Conservation (phyloP, 2,797 vertebrate species). For the Danio tinwini region DNA sequence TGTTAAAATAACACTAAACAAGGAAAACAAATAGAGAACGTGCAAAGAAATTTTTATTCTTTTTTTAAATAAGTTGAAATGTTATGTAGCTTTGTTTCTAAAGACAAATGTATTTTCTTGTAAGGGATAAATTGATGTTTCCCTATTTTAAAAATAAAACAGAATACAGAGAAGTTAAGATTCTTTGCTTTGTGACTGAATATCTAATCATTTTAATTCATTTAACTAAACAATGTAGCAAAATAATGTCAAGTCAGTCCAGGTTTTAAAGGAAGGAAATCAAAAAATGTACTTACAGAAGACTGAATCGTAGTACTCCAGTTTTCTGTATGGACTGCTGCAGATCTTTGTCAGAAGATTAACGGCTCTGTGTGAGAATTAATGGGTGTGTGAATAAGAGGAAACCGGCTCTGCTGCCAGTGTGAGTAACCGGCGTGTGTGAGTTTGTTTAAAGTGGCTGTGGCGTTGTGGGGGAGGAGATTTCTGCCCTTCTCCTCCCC, state of each 20-base stretch:
- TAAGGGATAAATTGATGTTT: no score
- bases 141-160: neutral
- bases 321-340: neutral
- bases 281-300: constrained; percentile 49
- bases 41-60: neutral
- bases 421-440: constrained; percentile 12
- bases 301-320: neutral
- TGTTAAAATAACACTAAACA: neutral
- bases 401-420: constrained; percentile 43
- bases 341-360: constrained; percentile 36
- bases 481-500: constrained; percentile 6
- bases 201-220: neutral
- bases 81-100: no score
- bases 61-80: neutral
- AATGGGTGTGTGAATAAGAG: constrained; percentile 20
- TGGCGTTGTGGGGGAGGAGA: constrained; percentile 33
- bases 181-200: neutral
- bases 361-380: constrained; percentile 15
- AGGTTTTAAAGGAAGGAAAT: constrained; percentile 4
- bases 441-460: constrained; percentile 43
- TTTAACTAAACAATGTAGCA: neutral
- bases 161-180: neutral
- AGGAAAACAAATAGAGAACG: no score
- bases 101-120: no score
- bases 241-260: neutral